Evolutionary conservation across 2,888 invertebrate species (phyloP).

Genomic region (Lagria hirta): DNA sequence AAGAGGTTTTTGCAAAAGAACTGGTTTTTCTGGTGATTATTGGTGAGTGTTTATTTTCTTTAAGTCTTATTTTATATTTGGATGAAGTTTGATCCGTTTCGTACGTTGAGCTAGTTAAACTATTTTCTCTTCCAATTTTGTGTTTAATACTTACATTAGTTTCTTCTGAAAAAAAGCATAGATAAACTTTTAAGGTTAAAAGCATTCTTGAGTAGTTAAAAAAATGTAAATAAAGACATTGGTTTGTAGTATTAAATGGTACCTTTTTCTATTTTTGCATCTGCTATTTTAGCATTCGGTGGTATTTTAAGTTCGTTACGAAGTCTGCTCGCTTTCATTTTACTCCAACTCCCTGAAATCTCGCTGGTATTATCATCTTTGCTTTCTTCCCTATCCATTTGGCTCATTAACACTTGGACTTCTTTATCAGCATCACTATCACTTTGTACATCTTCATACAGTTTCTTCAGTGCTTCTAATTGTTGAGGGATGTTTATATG

Average conservation of each 20-base stretch:
- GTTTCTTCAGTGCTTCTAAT: constrained; percentile 51
- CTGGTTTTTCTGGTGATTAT: constrained; percentile 5
- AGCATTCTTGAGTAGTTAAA: neutral
- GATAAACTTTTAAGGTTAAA: neutral
- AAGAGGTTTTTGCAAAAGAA: constrained; percentile 27
- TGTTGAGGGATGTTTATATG: constrained; percentile 43
- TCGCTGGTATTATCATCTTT: constrained; percentile 51
- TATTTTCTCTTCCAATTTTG: constrained; percentile 10
- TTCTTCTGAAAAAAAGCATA: constrained; percentile 13
- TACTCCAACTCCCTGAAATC: constrained; percentile 61
- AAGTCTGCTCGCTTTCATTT: constrained; percentile 54
- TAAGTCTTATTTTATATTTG: constrained; percentile 12
- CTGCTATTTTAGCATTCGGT: constrained; percentile 36
- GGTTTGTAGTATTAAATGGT: constrained; percentile 29
- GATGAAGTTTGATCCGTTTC: constrained; percentile 8
- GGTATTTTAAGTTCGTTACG: constrained; percentile 35
- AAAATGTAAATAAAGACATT: constrained; percentile 1
- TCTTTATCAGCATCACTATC: constrained; percentile 64
- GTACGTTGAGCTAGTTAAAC: constrained; percentile 4
- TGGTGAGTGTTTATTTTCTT: constrained; percentile 15
- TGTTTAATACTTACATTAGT: constrained; percentile 5
- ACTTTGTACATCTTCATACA: constrained; percentile 54
- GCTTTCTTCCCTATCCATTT: constrained; percentile 31
- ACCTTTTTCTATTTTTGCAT: constrained; percentile 52
- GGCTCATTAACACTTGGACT: constrained; percentile 60